Base-by-base conservation (phyloP, 2,888 invertebrate species). In the Tenthredo mesomela region DNA sequence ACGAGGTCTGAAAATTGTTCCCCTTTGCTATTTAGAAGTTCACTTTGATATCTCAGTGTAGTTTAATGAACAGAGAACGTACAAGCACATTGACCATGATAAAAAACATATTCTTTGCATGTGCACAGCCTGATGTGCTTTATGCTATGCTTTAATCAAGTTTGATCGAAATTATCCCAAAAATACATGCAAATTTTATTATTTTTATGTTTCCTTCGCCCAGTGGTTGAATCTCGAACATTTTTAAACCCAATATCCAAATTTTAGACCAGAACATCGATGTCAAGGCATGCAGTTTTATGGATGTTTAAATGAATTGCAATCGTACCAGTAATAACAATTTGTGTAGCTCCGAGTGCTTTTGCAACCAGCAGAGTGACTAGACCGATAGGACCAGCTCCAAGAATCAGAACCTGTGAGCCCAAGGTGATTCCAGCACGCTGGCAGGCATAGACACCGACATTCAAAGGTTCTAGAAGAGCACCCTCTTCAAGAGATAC, bases 401-500 rank as follows among this genome's bases (percentile, higher is more conserved):
- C 98, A 83, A 97, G 94, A 89, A 98, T 95, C 37, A 98, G 94
- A 82, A 97, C 96, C 1, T 94, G 94, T 58, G 96, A 95, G 0
- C 96, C 97, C 0, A 97, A 94, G 0, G 94, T 94, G 18, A 99
- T 95, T 2, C 96, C 95, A 10, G 96, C 98, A 87, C 98, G 96
- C 84, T 96, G 95, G 90, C 99, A 99, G 84, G 98, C 98, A 94
- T 99, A 98, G 0, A 99, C 97, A 9, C 97, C 99, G 40, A 99
- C 99, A 0, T 98, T 96, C 18, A 99, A 94, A 0, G 99, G 99
- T 93, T 99, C 99, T 88, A 99, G 93, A 0, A 99, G 92, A 0
- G 99, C 99, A 1, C 98, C 99, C 93, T 99, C 99, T 91, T 99
- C 99, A 94, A 98, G 95, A 0, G 95, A 95, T 71, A 99, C 97